Base-by-base conservation (phyloP, 2,888 invertebrate genomes). In the Mylabris sibirica region DNA sequence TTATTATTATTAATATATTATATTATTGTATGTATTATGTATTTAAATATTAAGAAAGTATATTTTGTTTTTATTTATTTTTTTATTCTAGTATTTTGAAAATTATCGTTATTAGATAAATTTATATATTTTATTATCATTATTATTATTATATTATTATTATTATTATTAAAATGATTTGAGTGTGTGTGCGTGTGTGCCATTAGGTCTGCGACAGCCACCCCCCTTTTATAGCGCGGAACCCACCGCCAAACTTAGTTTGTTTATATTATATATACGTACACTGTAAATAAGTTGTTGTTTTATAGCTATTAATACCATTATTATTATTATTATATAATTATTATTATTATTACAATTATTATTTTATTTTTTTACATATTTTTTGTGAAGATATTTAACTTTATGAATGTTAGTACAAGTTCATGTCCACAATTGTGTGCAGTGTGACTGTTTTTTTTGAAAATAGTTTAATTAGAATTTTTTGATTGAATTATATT, bases 351-450 rank as follows among this genome's bases (percentile, higher is more conserved):
- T 80, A 83, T 81, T 80, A 82, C 83, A 82, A 83, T 85, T 84
- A 85, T 85, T 85, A 85, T 85, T 85, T 85, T 85, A 85, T 85
- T 85, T 85, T 85, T 85, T 85, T 85, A 85, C 85, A 84, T 85
- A 85, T 85, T 85, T 85, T 57, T 85, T 85, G 84, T 84, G 85
- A 81, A 85, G 84, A 85, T 85, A 84, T 85, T 85, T 85, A 84
- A 84, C 79, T 53, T 22, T 84, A 84, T 84, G 81, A 84, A 85
- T 85, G 85, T 85, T 85, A 85, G 84, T 85, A 85, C 85, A 84
- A 84, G 82, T 82, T 81, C 81, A 83, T 83, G 82, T 83, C 81
- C 80, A 81, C 81, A 76, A 79, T 81, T 82, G 84, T 82, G 84
- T 82, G 83, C 82, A 80, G 84, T 82, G 83, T 84, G 85, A 84